Evolutionary conservation across 2,113 vertebrate genomes (phyloP).

Genomic region (Halcyon malimbica): DNA sequence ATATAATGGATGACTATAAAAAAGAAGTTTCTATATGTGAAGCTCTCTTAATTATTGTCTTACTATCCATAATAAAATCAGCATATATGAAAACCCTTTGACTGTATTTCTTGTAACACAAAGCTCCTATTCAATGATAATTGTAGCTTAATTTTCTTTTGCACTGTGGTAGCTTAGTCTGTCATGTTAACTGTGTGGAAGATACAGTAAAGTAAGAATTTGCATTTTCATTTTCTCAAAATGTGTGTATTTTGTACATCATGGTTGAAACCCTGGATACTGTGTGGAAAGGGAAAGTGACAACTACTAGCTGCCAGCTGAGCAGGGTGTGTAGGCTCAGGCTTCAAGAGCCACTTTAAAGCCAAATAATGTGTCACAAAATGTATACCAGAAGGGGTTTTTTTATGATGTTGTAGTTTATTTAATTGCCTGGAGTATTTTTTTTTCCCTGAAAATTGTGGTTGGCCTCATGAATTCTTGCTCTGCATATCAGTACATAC

Average conservation of each 20-base stretch:
- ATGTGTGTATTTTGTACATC: neutral
- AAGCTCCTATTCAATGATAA: neutral
- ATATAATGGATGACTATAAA: neutral
- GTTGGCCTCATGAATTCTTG: neutral
- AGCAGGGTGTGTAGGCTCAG: neutral
- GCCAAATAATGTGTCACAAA: neutral
- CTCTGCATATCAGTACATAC: neutral
- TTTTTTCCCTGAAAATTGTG: neutral
- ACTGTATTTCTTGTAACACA: neutral
- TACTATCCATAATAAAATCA: neutral
- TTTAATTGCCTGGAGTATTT: neutral
- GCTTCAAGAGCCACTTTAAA: neutral
- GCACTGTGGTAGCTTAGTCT: neutral
- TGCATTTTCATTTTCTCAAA: neutral
- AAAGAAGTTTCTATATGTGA: neutral
- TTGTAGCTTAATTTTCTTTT: neutral
- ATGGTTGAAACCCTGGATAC: neutral
- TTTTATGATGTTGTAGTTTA: neutral
- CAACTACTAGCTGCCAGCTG: neutral
- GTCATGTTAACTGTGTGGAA: neutral
- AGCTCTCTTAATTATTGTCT: neutral
- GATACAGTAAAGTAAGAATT: neutral
- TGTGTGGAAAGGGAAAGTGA: neutral
- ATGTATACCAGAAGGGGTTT: neutral
- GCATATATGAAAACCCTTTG: neutral